Conservation (phyloP, 2,888 invertebrate genomes). For the Stenichneumon culpator region DNA sequence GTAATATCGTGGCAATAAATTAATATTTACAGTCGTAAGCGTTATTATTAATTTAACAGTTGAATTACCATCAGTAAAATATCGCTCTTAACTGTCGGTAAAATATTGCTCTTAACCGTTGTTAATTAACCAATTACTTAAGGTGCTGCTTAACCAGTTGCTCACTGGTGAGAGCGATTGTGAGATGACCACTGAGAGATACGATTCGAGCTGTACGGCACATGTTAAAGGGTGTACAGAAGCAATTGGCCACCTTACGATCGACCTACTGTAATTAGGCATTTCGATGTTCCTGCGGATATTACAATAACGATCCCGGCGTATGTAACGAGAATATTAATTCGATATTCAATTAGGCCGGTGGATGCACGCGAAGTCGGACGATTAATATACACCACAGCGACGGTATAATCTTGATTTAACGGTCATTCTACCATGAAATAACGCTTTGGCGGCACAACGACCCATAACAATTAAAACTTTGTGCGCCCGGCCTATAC, state of each 20-base stretch:
- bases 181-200: not conserved
- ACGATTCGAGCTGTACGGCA: not conserved
- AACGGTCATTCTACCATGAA: constrained; percentile 67
- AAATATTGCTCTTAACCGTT: no score
- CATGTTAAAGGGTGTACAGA: not conserved
- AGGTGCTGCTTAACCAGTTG: no score
- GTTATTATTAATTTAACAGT: no score
- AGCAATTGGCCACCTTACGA: constrained; percentile 30
- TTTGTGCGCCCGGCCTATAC: constrained; percentile 67
- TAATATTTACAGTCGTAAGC: no score
- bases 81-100: no score
- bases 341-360: constrained; percentile 61
- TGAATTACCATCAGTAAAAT: no score
- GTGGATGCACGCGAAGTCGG: constrained; percentile 40
- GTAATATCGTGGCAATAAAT: no score
- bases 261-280: constrained; percentile 5
- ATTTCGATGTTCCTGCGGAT: constrained; percentile 30
- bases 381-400: constrained; percentile 56
- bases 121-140: no score
- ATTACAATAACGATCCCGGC: not conserved
- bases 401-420: constrained; percentile 72
- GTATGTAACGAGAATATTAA: constrained; percentile 41
- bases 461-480: constrained; percentile 81
- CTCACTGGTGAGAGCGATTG: no score
- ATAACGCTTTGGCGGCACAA: constrained; percentile 65